phyloP scores from a whole-genome alignment of 2,797 vertebrate species.

The Pteronotus mesoamericanus region DNA sequence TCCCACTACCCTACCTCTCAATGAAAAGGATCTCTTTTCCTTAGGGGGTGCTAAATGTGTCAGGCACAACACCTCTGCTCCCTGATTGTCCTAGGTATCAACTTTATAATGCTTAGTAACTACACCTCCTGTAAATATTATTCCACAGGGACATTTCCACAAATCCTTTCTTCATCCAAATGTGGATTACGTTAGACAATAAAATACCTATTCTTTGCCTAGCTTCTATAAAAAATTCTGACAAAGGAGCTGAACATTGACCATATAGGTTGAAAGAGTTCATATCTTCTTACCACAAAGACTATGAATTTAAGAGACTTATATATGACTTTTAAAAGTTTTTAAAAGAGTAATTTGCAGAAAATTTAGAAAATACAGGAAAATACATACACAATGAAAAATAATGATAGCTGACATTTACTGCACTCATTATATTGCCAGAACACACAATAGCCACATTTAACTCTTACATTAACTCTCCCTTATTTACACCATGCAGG shows the following conservation, averaged over 20 bases:
- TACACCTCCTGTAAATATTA: neutral
- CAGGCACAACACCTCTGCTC: neutral
- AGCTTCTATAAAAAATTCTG: neutral
- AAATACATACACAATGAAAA: neutral
- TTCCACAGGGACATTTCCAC: neutral
- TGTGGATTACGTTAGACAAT: neutral
- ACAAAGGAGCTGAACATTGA: neutral
- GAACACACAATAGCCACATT: neutral
- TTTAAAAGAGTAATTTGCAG: neutral
- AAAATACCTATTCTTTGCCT: neutral
- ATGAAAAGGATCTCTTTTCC: neutral
- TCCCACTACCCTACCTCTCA: neutral
- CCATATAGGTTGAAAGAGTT: neutral
- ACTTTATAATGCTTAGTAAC: neutral
- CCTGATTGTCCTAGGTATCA: neutral
- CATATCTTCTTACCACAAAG: neutral
- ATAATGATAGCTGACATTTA: neutral
- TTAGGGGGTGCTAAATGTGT: neutral
- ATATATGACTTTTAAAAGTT: neutral
- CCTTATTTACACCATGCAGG: neutral
- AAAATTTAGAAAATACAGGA: slow-evolving; percentile 1
- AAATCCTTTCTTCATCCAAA: neutral
- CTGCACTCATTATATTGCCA: neutral
- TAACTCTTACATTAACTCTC: neutral
- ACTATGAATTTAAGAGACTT: neutral